These are phyloP conservation scores for Saimiri boliviensis DNA, from an alignment of 2,113 vertebrate species.

Conservation along the genomic window DNA sequence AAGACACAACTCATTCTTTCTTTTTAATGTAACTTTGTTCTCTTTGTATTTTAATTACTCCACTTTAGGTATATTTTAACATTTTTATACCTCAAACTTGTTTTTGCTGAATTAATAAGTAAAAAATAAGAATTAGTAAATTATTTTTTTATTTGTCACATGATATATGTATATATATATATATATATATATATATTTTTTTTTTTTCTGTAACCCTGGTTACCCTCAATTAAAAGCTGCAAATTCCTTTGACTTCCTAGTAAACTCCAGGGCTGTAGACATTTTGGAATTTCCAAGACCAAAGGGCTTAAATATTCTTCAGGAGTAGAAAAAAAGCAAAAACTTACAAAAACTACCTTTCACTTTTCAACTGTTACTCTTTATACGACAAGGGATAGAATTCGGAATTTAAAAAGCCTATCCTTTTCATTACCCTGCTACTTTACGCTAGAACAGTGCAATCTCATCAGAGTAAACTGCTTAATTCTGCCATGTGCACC, in stretches of 20 bases:
- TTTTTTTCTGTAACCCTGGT: not conserved
- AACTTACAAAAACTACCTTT: not conserved
- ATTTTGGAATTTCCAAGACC: slow-evolving; percentile 13
- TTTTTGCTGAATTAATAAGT: not conserved
- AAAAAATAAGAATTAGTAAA: not conserved
- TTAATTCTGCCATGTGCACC: not conserved
- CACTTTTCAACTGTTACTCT: not conserved
- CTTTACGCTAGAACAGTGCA: not conserved
- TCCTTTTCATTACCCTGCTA: not conserved
- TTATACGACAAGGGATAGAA: not conserved
- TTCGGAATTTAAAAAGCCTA: not conserved
- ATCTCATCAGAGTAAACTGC: not conserved
- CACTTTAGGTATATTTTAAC: not conserved
- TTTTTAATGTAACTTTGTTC: not conserved
- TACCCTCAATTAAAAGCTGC: not conserved
- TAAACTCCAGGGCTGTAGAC: slow-evolving; percentile 36
- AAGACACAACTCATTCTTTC: not conserved
- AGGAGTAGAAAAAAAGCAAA: not conserved
- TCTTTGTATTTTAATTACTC: not conserved
- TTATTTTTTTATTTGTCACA: not conserved
- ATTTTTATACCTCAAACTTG: not conserved
- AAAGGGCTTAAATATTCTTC: slow-evolving; percentile 25
- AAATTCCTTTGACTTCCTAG: slow-evolving; percentile 26
- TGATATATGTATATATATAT: not conserved
- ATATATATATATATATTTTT: not conserved